Conservation (phyloP, 2,888 invertebrate genomes). For the Anarsia innoxiella region DNA sequence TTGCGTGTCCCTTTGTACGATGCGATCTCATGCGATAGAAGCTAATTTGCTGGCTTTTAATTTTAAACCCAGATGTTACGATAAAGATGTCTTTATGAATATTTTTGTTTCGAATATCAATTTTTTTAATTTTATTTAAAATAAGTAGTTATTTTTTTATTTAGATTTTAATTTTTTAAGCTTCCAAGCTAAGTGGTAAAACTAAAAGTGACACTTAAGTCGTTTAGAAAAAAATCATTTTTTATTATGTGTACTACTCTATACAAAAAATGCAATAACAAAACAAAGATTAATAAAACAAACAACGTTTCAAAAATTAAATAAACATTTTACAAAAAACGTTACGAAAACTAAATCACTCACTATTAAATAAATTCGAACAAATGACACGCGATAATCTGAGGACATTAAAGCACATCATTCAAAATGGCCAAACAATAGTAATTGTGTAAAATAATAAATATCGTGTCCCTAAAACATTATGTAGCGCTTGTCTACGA, state of each 20-base stretch:
- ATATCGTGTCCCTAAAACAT: conserved; percentile 39
- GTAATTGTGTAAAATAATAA: conserved; percentile 44
- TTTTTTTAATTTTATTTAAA: too few relatives aligned
- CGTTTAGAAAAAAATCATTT: too few relatives aligned
- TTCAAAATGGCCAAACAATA: conserved; percentile 57
- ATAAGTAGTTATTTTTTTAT: too few relatives aligned
- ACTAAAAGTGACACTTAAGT: too few relatives aligned
- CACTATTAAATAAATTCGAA: conserved; percentile 26
- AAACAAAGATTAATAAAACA: not conserved
- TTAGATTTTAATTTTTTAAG: too few relatives aligned
- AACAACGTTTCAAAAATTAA: not conserved
- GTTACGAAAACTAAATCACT: not conserved
- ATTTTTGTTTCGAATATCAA: conserved; percentile 17
- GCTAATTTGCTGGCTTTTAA: conserved; percentile 58
- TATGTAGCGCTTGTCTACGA: conserved; percentile 29
- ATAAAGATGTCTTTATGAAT: conserved; percentile 45
- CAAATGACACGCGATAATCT: conserved; percentile 46
- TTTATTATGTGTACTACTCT: too few relatives aligned
- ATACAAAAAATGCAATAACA: too few relatives aligned
- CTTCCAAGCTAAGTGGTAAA: too few relatives aligned
- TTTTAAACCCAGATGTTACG: conserved; percentile 52
- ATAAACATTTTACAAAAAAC: not conserved
- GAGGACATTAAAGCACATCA: conserved; percentile 47
- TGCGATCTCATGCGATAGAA: conserved; percentile 34
- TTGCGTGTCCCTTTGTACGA: conserved; percentile 57